A percentile compares a stretch with the other conserved stretches of the same genome.
Evolutionary conservation across 2,888 invertebrate genomes (phyloP).

Genomic region (Crocallis elinguaria): DNA sequence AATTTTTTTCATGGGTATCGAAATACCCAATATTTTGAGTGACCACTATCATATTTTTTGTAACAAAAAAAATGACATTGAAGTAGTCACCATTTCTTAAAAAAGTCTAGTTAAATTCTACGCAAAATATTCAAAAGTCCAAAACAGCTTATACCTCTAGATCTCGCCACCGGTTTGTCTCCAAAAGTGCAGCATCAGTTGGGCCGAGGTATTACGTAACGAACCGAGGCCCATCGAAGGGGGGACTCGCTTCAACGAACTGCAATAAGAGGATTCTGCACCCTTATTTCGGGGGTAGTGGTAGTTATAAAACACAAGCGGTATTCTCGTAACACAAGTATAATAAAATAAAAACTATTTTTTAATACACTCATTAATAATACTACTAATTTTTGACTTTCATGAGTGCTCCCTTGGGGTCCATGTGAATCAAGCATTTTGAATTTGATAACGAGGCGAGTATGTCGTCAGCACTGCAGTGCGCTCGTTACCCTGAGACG

Average conservation of each 20-base stretch:
- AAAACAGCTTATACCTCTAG: constrained; percentile 42
- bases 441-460: too few species aligned
- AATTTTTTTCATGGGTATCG: too few species aligned
- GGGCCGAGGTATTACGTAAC: constrained; percentile 68
- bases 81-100: neutral
- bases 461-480: too few species aligned
- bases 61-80: too few species aligned
- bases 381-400: too few species aligned
- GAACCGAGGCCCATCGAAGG: constrained; percentile 59
- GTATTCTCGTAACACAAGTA: neutral
- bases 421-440: too few species aligned
- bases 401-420: too few species aligned
- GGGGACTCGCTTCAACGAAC: constrained; percentile 68
- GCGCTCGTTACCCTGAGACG: too few species aligned
- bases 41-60: neutral
- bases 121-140: constrained; percentile 31
- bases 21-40: too few species aligned
- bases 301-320: constrained; percentile 19
- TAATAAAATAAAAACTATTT: neutral
- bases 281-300: constrained; percentile 57
- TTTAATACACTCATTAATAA: neutral
- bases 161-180: constrained; percentile 40
- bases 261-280: constrained; percentile 83
- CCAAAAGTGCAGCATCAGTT: constrained; percentile 80
- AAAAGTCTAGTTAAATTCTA: neutral